phyloP scores from a whole-genome alignment of 2,888 invertebrate species.

The Melikaiella ostensackeni region DNA sequence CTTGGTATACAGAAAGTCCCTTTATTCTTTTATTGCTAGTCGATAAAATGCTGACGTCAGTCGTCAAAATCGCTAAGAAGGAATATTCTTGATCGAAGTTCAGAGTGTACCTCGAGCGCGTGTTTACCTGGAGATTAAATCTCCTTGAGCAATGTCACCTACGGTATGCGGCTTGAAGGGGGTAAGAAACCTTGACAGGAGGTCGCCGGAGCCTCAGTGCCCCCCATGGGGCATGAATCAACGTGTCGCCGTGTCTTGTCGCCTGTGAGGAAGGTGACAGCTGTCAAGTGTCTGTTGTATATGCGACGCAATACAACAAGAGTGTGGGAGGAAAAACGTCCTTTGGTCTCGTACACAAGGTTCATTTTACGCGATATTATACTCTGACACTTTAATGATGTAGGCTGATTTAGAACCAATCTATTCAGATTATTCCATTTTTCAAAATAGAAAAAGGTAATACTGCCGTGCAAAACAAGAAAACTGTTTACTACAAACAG shows the following conservation, averaged over 20 bases:
- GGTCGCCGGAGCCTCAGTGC: conserved; percentile 69
- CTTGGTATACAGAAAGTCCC: not conserved
- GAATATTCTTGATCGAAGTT: conserved; percentile 12
- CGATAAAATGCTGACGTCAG: conserved; percentile 30
- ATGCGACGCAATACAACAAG: conserved; percentile 41
- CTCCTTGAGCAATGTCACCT: conserved; percentile 57
- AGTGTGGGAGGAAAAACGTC: conserved; percentile 47
- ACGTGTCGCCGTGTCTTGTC: conserved; percentile 71
- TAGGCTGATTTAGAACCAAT: too few species aligned
- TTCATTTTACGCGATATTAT: not conserved
- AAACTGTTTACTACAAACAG: too few species aligned
- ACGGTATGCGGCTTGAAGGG: conserved; percentile 51
- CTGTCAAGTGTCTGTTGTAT: conserved; percentile 68
- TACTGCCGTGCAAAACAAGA: too few species aligned
- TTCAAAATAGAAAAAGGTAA: too few species aligned
- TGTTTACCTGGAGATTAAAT: conserved; percentile 63
- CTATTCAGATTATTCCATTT: too few species aligned
- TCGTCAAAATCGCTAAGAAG: conserved; percentile 12
- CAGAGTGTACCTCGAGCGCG: conserved; percentile 45
- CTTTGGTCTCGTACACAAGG: not conserved
- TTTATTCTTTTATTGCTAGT: not conserved
- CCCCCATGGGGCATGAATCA: conserved; percentile 74
- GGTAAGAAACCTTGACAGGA: conserved; percentile 69
- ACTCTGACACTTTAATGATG: conserved; percentile 16
- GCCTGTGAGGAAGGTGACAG: conserved; percentile 73